Evolutionary conservation across 2,888 invertebrate genomes (phyloP), one percentile per base, ranked within the genome.

Genomic region (Drosophila tripunctata): DNA sequence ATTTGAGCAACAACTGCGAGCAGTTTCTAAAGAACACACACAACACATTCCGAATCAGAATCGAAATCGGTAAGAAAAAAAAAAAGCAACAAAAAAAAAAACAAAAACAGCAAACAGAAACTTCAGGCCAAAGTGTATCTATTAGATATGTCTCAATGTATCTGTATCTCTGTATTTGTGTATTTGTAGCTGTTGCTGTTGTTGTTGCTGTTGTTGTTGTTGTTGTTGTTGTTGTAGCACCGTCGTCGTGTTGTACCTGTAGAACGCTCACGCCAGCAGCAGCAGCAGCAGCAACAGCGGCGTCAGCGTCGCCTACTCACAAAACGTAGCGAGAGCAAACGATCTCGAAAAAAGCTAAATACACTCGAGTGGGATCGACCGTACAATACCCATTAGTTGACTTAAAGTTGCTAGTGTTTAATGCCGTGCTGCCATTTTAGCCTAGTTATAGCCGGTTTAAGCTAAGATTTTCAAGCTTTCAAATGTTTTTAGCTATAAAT

Each of bases 151-250:
- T 64, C 56, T 57, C 69, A 65, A 57, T 72, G 60, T 72, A 60
- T 57, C 48, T 57, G 22, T 51, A 38, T 31, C 15, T 19, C 51
- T 4, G 22, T 17, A 38, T 54, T 91, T 93, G 51, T 93, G 51
- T 94, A 96, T 73, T 92, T 93, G 30, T 47, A 35, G 17, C 58
- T 62, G 30, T 50, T 24, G n/a, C n/a, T n/a, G n/a, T n/a, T n/a
- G n/a, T n/a, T n/a, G n/a, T n/a, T n/a, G n/a, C n/a, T n/a, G n/a
- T n/a, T n/a, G n/a, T 17, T 48, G 51, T 51, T 22, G 35, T 21
- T 35, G 40, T 47, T 12, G 30, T 22, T 33, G 43, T 14, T 43
- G 36, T 36, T n/a, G n/a, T n/a, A n/a, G n/a, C n/a, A n/a, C n/a
- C n/a, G n/a, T n/a, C n/a, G n/a, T n/a, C n/a, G n/a, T n/a, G n/a